Evolutionary conservation across 2,113 vertebrate species (phyloP).

Genomic region (Elgaria multicarinata): DNA sequence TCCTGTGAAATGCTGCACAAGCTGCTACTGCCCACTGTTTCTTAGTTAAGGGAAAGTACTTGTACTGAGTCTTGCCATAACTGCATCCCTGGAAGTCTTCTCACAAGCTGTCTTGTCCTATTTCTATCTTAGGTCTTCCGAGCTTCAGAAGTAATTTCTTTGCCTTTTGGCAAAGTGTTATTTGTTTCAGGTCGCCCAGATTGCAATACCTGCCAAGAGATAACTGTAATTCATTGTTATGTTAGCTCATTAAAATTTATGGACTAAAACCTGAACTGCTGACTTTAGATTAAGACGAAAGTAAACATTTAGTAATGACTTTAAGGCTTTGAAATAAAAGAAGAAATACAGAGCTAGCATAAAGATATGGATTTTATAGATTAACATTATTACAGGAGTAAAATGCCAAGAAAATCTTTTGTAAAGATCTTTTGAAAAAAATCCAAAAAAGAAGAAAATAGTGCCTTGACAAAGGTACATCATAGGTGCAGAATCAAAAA

Average conservation of each 20-base stretch:
- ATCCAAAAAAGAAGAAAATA: not conserved
- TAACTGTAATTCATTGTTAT: conserved; percentile 18
- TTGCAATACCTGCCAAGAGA: conserved; percentile 1
- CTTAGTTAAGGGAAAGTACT: not conserved
- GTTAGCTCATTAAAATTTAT: conserved; percentile 22
- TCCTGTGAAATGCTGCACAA: not conserved
- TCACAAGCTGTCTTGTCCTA: not conserved
- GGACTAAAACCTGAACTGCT: conserved; percentile 13
- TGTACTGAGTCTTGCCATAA: not conserved
- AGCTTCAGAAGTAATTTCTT: conserved; percentile 1
- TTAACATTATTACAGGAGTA: not conserved
- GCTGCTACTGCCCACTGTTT: not conserved
- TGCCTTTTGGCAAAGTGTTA: conserved; percentile 10
- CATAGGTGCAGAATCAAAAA: not conserved
- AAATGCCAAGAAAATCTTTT: not conserved
- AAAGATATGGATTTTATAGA: not conserved
- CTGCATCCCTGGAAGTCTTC: not conserved
- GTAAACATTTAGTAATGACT: conserved; percentile 1
- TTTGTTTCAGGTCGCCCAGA: conserved; percentile 2
- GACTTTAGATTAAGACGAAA: conserved; percentile 13
- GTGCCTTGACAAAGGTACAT: not conserved
- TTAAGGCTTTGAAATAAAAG: not conserved
- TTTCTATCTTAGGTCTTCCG: not conserved
- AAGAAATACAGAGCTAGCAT: not conserved
- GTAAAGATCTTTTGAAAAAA: not conserved